Base-by-base conservation (phyloP, 2,888 invertebrate genomes). In the Stictocephala bisonia region DNA sequence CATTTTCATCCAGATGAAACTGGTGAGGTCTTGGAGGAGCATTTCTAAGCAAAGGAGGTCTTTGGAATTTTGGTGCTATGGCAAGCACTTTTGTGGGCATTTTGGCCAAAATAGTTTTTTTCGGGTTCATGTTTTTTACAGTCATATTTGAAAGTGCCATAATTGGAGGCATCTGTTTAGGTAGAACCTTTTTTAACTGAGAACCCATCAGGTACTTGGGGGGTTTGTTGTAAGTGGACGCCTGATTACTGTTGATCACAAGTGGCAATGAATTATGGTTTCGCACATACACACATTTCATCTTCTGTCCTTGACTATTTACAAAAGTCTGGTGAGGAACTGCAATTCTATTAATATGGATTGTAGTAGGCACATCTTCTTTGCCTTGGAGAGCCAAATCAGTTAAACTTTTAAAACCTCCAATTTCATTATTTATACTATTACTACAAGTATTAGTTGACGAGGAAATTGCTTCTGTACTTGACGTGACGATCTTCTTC, bases 281-380 rank as follows among this genome's bases (percentile, higher is more conserved):
- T 26, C 27, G 41, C 4, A 64, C 41, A 64, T 44, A 64, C 4
- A 64, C 64, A 64, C 64, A 64, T 22, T 26, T 64, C 64, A 64
- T 64, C 40, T 22, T 24, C n/a, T 64, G 44, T 1, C 64, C 64
- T 44, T 64, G 24, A 26, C n/a, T 64, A 26, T 64, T 64, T 1
- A 64, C 3, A 64, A 64, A 64, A n/a, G 13, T 44, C 3, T 40
- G 22, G 44, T 64, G 40, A 7, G 64, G 64, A n/a, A 64, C 44
- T 26, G 64, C 64, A 11, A 64, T 64, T 41, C 44, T 44, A 27
- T 44, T 64, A 26, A 64, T 41, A 2, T 64, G 64, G n/a, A 64
- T 41, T 20, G 60, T 4, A 2, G 4, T 56, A 7, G 56, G 18
- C 9, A n/a, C 11, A 35, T 60, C 35, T 35, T 31, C 31, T 29